Percentiles rank a stretch among this genome's conserved stretches.
Conservation (phyloP, 1,140 invertebrate species). For the Drosophila saltans region DNA sequence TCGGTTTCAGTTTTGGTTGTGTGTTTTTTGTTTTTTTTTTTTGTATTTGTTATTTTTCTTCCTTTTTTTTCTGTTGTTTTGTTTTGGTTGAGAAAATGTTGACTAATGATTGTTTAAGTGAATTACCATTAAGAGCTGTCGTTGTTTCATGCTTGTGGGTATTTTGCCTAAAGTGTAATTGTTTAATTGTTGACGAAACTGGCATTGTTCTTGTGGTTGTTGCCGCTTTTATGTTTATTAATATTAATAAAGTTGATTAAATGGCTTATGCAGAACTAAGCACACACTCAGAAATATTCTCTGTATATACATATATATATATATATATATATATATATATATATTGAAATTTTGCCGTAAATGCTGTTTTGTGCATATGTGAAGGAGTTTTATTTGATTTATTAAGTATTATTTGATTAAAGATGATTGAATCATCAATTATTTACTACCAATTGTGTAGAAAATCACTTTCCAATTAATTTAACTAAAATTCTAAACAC, state of each 20-base stretch:
- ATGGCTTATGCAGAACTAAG: slow-evolving; percentile 71
- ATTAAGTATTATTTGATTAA: slow-evolving; percentile 34
- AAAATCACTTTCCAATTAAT: neutral
- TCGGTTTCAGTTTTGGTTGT: slow-evolving; percentile 28
- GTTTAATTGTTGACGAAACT: slow-evolving; percentile 73
- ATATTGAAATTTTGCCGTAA: slow-evolving; percentile 5
- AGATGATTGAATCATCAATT: slow-evolving; percentile 29
- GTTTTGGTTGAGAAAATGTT: slow-evolving; percentile 48
- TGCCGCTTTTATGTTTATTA: slow-evolving; percentile 51
- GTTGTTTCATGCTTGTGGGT: slow-evolving; percentile 12
- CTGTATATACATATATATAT: neutral
- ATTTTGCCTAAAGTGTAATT: slow-evolving; percentile 59
- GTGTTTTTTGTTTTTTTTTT: slow-evolving; percentile 37
- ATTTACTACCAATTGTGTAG: neutral
- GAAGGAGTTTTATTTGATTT: slow-evolving; percentile 29
- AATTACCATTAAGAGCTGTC: slow-evolving; percentile 71
- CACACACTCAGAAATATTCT: slow-evolving; percentile 23
- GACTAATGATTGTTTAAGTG: slow-evolving; percentile 81
- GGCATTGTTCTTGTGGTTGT: slow-evolving; percentile 45
- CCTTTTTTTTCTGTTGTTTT: slow-evolving; percentile 27
- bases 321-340: neutral
- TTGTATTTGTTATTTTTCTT: slow-evolving; percentile 9
- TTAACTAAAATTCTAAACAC: slow-evolving; percentile 2
- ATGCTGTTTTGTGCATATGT: slow-evolving; percentile 20
- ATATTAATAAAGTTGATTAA: slow-evolving; percentile 81